Base-by-base conservation (phyloP, 2,797 vertebrate genomes). In the Tinamus major region DNA sequence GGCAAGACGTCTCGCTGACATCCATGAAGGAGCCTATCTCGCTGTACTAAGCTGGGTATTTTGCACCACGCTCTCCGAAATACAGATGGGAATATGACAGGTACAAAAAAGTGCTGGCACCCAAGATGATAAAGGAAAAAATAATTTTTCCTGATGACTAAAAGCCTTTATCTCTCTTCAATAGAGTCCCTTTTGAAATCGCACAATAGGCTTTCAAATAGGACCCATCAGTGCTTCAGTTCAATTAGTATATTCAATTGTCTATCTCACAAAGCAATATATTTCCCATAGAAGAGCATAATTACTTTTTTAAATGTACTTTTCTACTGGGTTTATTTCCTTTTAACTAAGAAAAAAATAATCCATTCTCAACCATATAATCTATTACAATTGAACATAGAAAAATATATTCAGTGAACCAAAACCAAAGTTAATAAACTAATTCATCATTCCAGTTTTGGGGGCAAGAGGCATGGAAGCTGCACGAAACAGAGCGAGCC, bases 151-250 rank as follows among this genome's bases (percentile, higher is more conserved):
- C 49, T 79, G 33, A 85, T 79, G 69, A 89, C 83, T 67, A 76
- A 87, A 85, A 87, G 51, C 21, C 78, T 90, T 91, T 84, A 72
- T 81, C 75, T 65, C 42, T 58, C 35, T 94, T 90, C 78, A 89
- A 82, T 8, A 88, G 41, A 74, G 68, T 69, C 29, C 48, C 48
- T 85, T 89, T 81, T 59, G 69, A 79, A 89, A 83, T 37, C 29
- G 19, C 72, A 79, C 35, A 95, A 70, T 77, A 77, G 62, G 68
- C 64, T 93, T 85, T 87, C 41, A 76, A 79, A 90, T 69, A 70
- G n/a, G 70, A 7, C 33, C 46, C 72, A 64, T 89, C 79, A 79
- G 64, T 76, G 53, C 51, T 61, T 63, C 62, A 62, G 19, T 79
- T 55, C 70, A 81, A 93, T 89, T 85, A 93, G 37, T 74, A 42